phyloP scores from a whole-genome alignment of 2,797 vertebrate genomes.

The Nasua narica region DNA sequence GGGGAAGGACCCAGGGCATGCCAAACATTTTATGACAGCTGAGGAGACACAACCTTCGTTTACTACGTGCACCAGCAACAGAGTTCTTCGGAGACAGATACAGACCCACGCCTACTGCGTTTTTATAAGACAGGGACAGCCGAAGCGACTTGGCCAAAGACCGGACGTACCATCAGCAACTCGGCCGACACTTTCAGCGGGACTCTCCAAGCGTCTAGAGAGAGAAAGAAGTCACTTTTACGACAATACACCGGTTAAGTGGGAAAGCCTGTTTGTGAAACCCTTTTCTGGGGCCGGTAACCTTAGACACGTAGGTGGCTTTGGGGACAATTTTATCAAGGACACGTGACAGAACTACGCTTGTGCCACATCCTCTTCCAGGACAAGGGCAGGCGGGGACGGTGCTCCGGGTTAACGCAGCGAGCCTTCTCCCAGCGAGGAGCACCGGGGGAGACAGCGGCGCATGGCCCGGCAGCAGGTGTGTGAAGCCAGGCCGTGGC shows the following conservation, averaged over 20 bases:
- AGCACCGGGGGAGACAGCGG: neutral
- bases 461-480: neutral
- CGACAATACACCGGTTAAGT: fast-evolving
- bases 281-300: neutral
- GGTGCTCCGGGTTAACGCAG: fast-evolving
- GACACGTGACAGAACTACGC: fast-evolving
- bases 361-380: neutral
- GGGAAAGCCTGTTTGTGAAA: neutral
- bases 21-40: neutral
- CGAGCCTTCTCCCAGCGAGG: neutral
- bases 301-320: fast-evolving
- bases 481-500: neutral
- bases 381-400: too few relatives aligned
- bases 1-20: neutral
- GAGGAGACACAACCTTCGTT: fast-evolving
- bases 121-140: neutral
- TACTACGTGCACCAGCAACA: neutral
- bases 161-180: conserved; percentile 88
- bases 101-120: too few relatives aligned
- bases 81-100: neutral
- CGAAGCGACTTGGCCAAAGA: neutral
- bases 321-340: fast-evolving
- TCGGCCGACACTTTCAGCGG: conserved; percentile 94
- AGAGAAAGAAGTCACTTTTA: neutral
- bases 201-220: conserved; percentile 90